Conservation (phyloP, 2,888 invertebrate species). For the Coelinius sp. region DNA sequence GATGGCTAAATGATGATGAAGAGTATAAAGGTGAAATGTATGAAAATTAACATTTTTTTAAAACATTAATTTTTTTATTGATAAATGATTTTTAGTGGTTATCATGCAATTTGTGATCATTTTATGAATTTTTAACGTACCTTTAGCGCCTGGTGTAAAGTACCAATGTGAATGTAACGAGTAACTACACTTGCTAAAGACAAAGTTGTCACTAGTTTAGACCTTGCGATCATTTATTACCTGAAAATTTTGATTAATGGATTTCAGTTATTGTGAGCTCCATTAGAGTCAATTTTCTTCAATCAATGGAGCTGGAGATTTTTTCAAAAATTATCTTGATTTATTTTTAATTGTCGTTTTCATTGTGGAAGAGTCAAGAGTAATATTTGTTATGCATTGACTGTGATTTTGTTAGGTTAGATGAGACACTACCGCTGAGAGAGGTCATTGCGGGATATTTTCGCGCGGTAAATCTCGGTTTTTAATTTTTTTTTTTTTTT, state of each 20-base stretch:
- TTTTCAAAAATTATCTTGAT: too few species aligned
- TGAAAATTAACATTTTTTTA: too few species aligned
- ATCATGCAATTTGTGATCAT: too few species aligned
- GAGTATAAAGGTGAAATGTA: too few species aligned
- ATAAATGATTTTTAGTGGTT: too few species aligned
- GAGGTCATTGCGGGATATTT: background rate
- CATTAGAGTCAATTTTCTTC: too few species aligned
- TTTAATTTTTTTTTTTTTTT: background rate
- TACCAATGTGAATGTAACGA: slow-evolving; percentile 56
- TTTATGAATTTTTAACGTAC: slow-evolving; percentile 46
- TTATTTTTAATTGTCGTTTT: too few species aligned
- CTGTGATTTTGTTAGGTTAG: background rate
- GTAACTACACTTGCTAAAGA: slow-evolving; percentile 56
- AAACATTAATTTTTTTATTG: too few species aligned
- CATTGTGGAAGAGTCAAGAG: background rate
- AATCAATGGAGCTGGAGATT: too few species aligned
- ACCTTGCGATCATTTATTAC: slow-evolving; percentile 63
- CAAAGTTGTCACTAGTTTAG: slow-evolving; percentile 56
- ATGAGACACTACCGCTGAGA: background rate
- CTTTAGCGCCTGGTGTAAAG: slow-evolving; percentile 56
- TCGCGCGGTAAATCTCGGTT: background rate
- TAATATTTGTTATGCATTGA: background rate
- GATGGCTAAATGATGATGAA: too few species aligned
- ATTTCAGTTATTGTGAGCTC: too few species aligned
- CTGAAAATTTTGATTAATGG: background rate